Conservation (phyloP, 2,113 vertebrate genomes). For the Anser cygnoides region DNA sequence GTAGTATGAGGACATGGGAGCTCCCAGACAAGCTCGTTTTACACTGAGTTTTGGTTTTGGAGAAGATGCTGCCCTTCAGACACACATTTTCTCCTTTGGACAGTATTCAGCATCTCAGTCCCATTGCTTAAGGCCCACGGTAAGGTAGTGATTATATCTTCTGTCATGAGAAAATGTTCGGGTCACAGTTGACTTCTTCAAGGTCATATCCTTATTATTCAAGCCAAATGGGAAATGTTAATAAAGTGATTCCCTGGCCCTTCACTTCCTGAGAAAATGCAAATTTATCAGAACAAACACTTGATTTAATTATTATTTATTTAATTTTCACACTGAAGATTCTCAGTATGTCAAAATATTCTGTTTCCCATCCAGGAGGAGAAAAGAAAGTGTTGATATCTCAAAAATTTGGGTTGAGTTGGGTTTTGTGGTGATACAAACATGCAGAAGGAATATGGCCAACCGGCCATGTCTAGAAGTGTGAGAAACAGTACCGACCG, state of each 20-base stretch:
- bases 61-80: neutral
- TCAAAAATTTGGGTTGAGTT: neutral
- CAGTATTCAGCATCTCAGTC: neutral
- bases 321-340: neutral
- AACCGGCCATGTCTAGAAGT: conserved; percentile 8
- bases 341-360: neutral
- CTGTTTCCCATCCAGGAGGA: neutral
- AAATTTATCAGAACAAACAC: neutral
- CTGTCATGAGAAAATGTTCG: neutral
- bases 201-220: conserved; percentile 17
- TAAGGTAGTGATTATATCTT: neutral
- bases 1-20: neutral
- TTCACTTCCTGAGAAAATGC: neutral
- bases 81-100: neutral
- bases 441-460: neutral
- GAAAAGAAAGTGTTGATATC: neutral
- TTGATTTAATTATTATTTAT: neutral
- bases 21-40: neutral
- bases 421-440: conserved; percentile 18
- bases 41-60: neutral
- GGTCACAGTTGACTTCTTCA: neutral
- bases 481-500: neutral
- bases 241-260: neutral
- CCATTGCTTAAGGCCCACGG: neutral
- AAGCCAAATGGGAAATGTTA: neutral